These are phyloP conservation scores for Frieseomelitta varia DNA, from an alignment of 1,140 invertebrate species.

Conservation along the genomic window DNA sequence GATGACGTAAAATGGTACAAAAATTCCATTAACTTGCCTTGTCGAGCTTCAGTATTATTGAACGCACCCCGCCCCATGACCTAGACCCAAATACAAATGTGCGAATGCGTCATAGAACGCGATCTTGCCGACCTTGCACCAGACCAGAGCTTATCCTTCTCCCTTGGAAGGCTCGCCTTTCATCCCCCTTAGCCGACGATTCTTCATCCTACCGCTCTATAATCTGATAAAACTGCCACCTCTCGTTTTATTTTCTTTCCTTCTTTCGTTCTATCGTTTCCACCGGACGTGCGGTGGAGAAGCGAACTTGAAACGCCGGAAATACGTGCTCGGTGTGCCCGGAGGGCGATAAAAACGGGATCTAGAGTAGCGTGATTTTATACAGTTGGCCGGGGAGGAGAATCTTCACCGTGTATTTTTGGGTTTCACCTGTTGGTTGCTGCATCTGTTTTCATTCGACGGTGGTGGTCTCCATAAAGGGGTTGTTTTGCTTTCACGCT, in stretches of 20 bases:
- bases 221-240: neutral
- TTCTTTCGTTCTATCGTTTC: neutral
- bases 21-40: slow-evolving; percentile 21
- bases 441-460: neutral
- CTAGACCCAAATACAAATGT: slow-evolving; percentile 57
- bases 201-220: neutral
- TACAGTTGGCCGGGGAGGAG: too few relatives aligned
- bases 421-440: slow-evolving; percentile 3
- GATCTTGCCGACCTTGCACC: slow-evolving; percentile 30
- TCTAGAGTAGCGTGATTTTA: neutral
- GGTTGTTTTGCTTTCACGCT: too few relatives aligned
- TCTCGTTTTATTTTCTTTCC: neutral
- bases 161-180: neutral
- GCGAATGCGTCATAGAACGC: slow-evolving; percentile 49
- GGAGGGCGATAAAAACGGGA: neutral
- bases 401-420: neutral
- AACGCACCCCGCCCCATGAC: slow-evolving; percentile 48
- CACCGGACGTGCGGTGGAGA: too few relatives aligned
- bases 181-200: neutral
- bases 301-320: neutral
- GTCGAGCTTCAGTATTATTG: slow-evolving; percentile 45
- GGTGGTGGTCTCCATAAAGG: too few relatives aligned
- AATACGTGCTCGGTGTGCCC: too few relatives aligned
- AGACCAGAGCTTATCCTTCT: neutral
- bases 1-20: neutral